phyloP scores from a whole-genome alignment of 2,113 vertebrate genomes.

The Cranoglanis bouderius region DNA sequence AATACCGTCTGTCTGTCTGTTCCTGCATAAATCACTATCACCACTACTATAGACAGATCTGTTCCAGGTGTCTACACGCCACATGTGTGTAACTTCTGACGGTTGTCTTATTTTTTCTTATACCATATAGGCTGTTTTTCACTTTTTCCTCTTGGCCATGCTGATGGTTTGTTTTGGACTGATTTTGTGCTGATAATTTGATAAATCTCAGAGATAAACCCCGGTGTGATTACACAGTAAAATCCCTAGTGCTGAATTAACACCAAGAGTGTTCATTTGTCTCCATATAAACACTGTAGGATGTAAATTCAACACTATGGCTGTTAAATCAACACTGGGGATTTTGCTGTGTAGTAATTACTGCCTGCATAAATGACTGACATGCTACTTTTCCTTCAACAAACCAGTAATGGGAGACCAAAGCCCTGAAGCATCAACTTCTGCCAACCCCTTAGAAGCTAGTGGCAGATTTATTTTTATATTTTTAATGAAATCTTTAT shows the following conservation, averaged over 20 bases:
- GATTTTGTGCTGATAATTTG: conserved; percentile 1
- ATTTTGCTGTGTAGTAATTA: background rate
- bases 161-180: background rate
- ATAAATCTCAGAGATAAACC: background rate
- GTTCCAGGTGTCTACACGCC: background rate
- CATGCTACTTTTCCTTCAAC: background rate
- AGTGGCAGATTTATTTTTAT: background rate
- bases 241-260: too few species aligned
- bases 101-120: background rate
- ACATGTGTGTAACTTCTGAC: background rate
- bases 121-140: background rate
- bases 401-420: conserved; percentile 3
- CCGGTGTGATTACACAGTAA: conserved; percentile 32
- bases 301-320: too few species aligned
- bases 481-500: background rate
- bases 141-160: background rate
- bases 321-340: too few species aligned
- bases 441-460: background rate
- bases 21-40: background rate
- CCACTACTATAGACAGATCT: background rate
- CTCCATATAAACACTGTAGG: too few species aligned
- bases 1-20: background rate
- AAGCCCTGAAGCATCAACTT: conserved; percentile 5
- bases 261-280: too few species aligned
- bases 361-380: conserved; percentile 36